These are phyloP conservation scores for Cygnus atratus DNA, from an alignment of 2,113 vertebrate genomes.

Conservation along the genomic window DNA sequence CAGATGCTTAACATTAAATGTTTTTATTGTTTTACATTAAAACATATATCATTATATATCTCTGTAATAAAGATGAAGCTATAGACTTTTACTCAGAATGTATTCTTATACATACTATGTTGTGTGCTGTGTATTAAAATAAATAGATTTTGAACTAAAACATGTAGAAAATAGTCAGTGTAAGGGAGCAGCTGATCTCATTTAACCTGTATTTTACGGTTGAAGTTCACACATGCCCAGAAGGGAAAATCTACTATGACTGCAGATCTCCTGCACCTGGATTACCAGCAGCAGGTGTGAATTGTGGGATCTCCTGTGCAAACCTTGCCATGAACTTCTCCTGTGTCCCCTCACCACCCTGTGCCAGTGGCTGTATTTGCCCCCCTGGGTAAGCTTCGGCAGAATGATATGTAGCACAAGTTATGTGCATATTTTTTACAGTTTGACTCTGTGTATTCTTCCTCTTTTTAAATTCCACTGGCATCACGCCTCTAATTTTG, in stretches of 20 bases:
- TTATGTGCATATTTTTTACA: neutral
- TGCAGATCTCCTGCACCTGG: constrained; percentile 87
- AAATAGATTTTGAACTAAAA: neutral
- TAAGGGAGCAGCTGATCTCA: neutral
- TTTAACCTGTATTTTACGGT: constrained; percentile 55
- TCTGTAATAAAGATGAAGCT: neutral
- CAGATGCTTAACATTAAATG: neutral
- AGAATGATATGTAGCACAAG: neutral
- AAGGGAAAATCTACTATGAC: constrained; percentile 93
- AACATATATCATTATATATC: neutral
- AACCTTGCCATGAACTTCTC: constrained; percentile 98
- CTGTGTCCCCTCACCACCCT: constrained; percentile 90
- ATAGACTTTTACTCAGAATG: neutral
- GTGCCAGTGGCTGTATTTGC: constrained; percentile 93
- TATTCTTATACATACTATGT: neutral
- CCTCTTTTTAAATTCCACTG: neutral
- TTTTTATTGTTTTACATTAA: neutral
- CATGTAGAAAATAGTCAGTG: neutral
- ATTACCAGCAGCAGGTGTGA: constrained; percentile 83
- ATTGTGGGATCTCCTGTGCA: constrained; percentile 90
- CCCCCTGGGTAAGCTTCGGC: constrained; percentile 85
- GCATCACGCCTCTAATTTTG: constrained; percentile 25
- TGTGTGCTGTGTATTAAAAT: neutral
- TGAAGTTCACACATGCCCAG: constrained; percentile 83
- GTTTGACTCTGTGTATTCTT: neutral